Base-by-base conservation (phyloP, 2,797 vertebrate genomes). In the Hozukius guyotensis region DNA sequence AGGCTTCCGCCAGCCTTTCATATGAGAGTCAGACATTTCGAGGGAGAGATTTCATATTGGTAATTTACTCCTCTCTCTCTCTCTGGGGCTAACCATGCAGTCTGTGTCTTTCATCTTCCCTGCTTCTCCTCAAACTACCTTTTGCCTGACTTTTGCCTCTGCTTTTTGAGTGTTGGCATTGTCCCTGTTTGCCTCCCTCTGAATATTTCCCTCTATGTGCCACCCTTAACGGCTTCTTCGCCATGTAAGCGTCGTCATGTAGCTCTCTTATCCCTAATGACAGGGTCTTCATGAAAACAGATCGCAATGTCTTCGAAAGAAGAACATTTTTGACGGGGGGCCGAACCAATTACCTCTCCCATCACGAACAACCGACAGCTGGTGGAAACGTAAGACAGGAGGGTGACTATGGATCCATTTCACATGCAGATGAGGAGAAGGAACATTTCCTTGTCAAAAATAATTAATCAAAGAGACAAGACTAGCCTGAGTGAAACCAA, bases 261-360 rank as follows among this genome's bases (percentile, higher is more conserved):
- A 34, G 69, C 62, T 74, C 59, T 82, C 52, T 84, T 63, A 76
- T 85, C 67, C 68, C 38, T 71, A 65, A 86, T 89, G 69, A 81
- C 77, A 62, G 62, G 24, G 29, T 82, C 53, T 80, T 69, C 63
- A 55, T 69, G 49, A 88, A 89, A 87, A 87, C 63, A 67, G 68
- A 89, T 87, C 66, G 81, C 75, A 83, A 71, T 69, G 61, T 71
- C 73, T 83, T 86, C 46, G 56, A 60, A 60, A 81, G 71, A 69
- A 56, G 8, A 67, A 69, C 25, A 59, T 72, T 80, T 92, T 86
- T 86, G 76, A 89, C 74, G 55, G 22, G 22, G 42, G 77, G 71
- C 67, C 82, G 82, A 91, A 83, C 74, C 81, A 88, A 87, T 93
- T 91, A 90, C 76, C 77, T 88, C 84, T 64, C 29, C 59, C 64